Conservation (phyloP, 1,140 invertebrate species). For the Tachypleus tridentatus region DNA sequence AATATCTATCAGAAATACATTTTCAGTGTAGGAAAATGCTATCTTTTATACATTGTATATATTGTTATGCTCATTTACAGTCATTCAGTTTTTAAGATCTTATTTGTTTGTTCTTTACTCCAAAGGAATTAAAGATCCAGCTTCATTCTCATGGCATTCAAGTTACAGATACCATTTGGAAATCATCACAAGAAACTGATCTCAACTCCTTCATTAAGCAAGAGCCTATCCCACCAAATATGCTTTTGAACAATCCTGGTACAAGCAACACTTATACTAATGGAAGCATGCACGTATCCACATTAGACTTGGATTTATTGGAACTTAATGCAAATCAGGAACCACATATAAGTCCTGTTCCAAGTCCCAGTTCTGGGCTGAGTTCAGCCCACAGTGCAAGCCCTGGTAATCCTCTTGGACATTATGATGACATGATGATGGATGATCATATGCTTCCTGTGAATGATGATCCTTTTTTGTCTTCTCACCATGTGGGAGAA, state of each 20-base stretch:
- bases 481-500: background rate
- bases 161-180: too few species aligned
- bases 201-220: background rate
- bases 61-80: too few species aligned
- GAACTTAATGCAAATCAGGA: background rate
- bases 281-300: background rate
- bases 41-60: too few species aligned
- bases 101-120: too few species aligned
- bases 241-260: background rate
- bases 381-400: background rate
- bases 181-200: too few species aligned
- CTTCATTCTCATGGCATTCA: too few species aligned
- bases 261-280: background rate
- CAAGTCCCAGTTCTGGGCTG: background rate
- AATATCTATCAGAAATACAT: too few species aligned
- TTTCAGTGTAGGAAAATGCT: too few species aligned
- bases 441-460: background rate
- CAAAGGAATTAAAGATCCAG: too few species aligned
- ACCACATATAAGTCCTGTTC: background rate
- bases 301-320: background rate
- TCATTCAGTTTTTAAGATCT: too few species aligned
- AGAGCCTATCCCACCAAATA: background rate
- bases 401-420: background rate
- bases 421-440: background rate
- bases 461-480: background rate